These are phyloP conservation scores for Drosophila mimica DNA, from an alignment of 2,888 invertebrate genomes.

Conservation along the genomic window DNA sequence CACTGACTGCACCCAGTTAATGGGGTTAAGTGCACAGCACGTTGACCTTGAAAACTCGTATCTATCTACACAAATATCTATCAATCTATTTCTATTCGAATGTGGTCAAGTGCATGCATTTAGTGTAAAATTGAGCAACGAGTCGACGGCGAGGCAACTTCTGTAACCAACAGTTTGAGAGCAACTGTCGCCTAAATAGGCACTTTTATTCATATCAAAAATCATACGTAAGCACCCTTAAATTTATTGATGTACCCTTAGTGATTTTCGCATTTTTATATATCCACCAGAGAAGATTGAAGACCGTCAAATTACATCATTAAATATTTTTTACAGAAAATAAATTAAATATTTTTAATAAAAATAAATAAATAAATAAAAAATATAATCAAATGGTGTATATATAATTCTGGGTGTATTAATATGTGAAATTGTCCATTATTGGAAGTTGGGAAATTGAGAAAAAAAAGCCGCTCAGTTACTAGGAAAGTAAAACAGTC, in stretches of 20 bases:
- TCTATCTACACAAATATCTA: constrained; percentile 10
- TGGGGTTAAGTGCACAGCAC: constrained; percentile 56
- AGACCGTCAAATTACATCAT: too few relatives aligned
- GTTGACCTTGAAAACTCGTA: constrained; percentile 41
- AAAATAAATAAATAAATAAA: not conserved
- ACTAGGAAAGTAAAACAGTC: not conserved
- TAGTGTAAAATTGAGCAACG: constrained; percentile 51
- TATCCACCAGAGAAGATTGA: too few relatives aligned
- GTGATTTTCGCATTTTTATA: not conserved
- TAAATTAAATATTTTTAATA: not conserved
- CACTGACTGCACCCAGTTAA: constrained; percentile 35
- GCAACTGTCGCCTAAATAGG: not conserved
- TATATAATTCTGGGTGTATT: not conserved
- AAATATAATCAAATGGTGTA: not conserved
- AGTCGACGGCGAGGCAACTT: constrained; percentile 23
- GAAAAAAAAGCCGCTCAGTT: not conserved
- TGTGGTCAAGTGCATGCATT: constrained; percentile 34
- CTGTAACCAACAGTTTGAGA: constrained; percentile 15
- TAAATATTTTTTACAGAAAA: too few relatives aligned
- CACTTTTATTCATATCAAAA: not conserved
- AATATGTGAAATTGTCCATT: not conserved
- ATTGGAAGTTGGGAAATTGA: not conserved
- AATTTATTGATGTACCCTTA: not conserved
- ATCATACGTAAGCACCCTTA: not conserved
- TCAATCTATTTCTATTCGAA: constrained; percentile 14